These are phyloP conservation scores for Eumerus sabulonum DNA, from an alignment of 2,888 invertebrate genomes.

Conservation along the genomic window DNA sequence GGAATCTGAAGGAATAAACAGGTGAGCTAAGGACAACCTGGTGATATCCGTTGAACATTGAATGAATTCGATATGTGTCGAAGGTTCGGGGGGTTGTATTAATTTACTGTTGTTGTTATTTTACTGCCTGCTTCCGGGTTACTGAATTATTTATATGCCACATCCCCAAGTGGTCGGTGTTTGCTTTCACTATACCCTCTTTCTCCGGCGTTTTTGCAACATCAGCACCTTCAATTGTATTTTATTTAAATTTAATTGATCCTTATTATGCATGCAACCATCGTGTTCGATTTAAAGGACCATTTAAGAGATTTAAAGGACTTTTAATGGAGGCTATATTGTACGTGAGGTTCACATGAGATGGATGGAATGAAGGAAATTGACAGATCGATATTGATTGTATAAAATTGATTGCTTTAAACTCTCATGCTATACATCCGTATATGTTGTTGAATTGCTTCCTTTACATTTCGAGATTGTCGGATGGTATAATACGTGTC, in stretches of 20 bases:
- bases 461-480: too few relatives aligned
- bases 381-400: too few relatives aligned
- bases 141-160: constrained; percentile 66
- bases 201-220: background rate
- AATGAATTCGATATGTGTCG: constrained; percentile 9
- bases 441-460: too few relatives aligned
- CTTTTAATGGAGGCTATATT: constrained; percentile 31
- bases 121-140: constrained; percentile 60
- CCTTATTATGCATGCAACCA: constrained; percentile 28
- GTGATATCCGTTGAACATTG: constrained; percentile 35
- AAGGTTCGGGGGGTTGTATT: constrained; percentile 20
- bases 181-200: background rate
- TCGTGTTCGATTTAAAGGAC: constrained; percentile 41
- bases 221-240: constrained; percentile 6
- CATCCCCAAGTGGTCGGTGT: constrained; percentile 17
- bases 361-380: background rate
- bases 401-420: background rate
- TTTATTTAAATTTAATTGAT: constrained; percentile 62
- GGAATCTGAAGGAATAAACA: constrained; percentile 20
- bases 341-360: background rate
- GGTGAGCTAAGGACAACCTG: constrained; percentile 15
- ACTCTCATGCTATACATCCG: too few relatives aligned
- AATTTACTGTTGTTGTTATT: constrained; percentile 35
- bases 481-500: too few relatives aligned
- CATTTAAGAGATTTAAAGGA: constrained; percentile 32